Evolutionary conservation across 2,797 vertebrate species (phyloP), one percentile per base, ranked within the genome.

Genomic region (Cirrhinus mrigala): DNA sequence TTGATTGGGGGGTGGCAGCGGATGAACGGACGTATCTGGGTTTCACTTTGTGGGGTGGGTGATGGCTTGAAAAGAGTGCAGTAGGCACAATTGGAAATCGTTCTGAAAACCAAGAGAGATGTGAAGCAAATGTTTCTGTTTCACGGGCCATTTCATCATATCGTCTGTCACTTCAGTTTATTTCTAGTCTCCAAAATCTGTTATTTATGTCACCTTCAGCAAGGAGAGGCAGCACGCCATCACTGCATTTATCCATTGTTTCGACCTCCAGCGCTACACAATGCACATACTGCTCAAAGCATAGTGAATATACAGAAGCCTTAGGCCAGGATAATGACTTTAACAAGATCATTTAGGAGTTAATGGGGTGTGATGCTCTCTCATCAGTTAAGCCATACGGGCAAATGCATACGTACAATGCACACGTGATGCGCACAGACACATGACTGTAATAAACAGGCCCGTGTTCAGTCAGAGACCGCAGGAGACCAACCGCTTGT

Each of bases 81-180:
- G 77, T 48, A 86, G 48, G 46, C 29, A 69, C 48, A 56, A 79
- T 70, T 44, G 33, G 73, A 79, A 78, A 79, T 77, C 54, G 56
- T 80, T 37, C n/a, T 33, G 52, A 68, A 71, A 85, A 71, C 69
- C 75, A 83, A 76, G 14, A 80, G 70, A 69, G 73, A 89, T 44
- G 40, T 77, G 76, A 85, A 81, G 44, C 52, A 74, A 89, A 80
- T 56, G 82, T 71, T 58, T 73, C 54, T 29, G 52, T 85, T 90
- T 84, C 74, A 88, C 24, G 10, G 52, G 48, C 69, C 40, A 83
- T 87, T 87, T 82, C 58, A 50, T 86, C 85, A 75, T 74, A 80
- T 88, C 56, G 71, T 86, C 54, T 84, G 87, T 87, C 87, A 82
- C 77, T 82, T 86, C 76, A 76, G 78, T 86, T 78, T 85, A 85